Percentiles rank a stretch among this genome's conserved stretches.
Evolutionary conservation across 2,888 invertebrate genomes (phyloP).

Genomic region (Girardia tigrina): DNA sequence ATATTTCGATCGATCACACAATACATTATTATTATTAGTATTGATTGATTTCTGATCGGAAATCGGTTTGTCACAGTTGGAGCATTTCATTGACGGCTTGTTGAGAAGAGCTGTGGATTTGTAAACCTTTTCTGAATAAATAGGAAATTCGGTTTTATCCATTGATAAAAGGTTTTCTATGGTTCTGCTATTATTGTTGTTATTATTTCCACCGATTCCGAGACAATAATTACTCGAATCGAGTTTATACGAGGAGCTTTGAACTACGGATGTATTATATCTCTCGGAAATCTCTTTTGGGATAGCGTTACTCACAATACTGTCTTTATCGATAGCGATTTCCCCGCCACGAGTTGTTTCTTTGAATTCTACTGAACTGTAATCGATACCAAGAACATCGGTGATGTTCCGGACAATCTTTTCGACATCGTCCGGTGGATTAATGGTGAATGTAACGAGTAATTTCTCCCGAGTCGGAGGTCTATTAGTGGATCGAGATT

Average conservation of each 20-base stretch:
- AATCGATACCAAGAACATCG: slow-evolving; percentile 32
- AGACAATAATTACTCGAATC: background rate
- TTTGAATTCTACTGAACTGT: slow-evolving; percentile 28
- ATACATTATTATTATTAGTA: background rate
- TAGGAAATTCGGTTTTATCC: background rate
- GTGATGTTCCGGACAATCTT: slow-evolving; percentile 28
- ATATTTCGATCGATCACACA: background rate
- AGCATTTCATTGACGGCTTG: background rate
- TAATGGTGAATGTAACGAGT: slow-evolving; percentile 27
- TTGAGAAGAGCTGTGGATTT: background rate
- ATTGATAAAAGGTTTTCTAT: background rate
- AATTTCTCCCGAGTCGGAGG: slow-evolving; percentile 24
- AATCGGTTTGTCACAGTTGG: background rate
- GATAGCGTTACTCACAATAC: slow-evolving; percentile 18
- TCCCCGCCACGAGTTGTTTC: slow-evolving; percentile 12
- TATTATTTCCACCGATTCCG: background rate
- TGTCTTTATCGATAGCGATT: slow-evolving; percentile 28
- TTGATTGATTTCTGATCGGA: background rate
- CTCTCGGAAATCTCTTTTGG: background rate
- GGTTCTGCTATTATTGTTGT: background rate
- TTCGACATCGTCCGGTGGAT: slow-evolving; percentile 31
- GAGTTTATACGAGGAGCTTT: background rate
- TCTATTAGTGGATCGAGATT: background rate
- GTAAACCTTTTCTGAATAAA: slow-evolving; percentile 14
- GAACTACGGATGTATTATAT: background rate